A percentile compares a stretch with the other conserved stretches of the same genome.
Evolutionary conservation across 2,888 invertebrate species (phyloP).

Genomic region (Drosophila greeni): DNA sequence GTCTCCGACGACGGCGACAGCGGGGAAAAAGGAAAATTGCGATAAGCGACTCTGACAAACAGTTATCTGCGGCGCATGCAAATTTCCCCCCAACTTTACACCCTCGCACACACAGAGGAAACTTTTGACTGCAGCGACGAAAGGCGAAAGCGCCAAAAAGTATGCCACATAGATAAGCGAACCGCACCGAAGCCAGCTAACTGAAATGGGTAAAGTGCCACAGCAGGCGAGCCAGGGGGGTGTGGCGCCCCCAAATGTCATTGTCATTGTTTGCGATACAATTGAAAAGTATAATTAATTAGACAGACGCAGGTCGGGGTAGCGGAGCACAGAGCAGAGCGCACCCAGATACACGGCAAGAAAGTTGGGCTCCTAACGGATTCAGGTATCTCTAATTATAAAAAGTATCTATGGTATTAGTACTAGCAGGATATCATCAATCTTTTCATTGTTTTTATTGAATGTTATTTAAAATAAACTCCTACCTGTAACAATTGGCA

Average conservation of each 20-base stretch:
- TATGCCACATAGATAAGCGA: slow-evolving; percentile 55
- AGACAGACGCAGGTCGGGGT: slow-evolving; percentile 47
- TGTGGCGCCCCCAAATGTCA: slow-evolving; percentile 53
- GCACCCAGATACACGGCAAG: slow-evolving; percentile 14
- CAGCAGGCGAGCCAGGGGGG: slow-evolving; percentile 2
- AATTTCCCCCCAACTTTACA: slow-evolving; percentile 31
- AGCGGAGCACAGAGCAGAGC: slow-evolving; percentile 8
- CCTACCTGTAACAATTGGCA: too few species aligned
- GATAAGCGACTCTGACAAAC: slow-evolving; percentile 51
- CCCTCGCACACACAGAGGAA: slow-evolving; percentile 28
- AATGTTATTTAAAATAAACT: neutral
- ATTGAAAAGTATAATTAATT: slow-evolving; percentile 73
- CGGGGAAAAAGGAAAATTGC: slow-evolving; percentile 20
- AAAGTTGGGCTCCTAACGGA: neutral
- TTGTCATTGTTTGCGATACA: slow-evolving; percentile 68
- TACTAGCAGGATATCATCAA: neutral
- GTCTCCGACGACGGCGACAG: slow-evolving; percentile 1
- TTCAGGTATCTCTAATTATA: too few species aligned
- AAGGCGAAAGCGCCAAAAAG: slow-evolving; percentile 45
- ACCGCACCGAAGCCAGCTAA: slow-evolving; percentile 37
- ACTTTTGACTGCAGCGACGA: slow-evolving; percentile 45
- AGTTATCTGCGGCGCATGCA: slow-evolving; percentile 55
- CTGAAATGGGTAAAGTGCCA: slow-evolving; percentile 49
- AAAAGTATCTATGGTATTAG: neutral
- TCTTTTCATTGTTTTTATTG: neutral